Evolutionary conservation across 2,797 vertebrate species (phyloP).

Genomic region (Aldrovandia affinis): DNA sequence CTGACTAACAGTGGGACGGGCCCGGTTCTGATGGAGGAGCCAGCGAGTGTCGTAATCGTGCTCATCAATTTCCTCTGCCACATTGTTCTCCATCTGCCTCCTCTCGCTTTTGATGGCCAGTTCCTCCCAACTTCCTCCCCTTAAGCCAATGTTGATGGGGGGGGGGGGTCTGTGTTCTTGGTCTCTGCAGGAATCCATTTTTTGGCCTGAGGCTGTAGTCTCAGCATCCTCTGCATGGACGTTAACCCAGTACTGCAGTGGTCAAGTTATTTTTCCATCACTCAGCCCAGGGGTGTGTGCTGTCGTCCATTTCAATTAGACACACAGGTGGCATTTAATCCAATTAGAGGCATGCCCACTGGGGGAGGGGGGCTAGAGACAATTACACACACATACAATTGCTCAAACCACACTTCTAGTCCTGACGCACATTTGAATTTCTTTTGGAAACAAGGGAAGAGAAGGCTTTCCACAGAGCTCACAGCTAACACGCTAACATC

Average conservation of each 20-base stretch:
- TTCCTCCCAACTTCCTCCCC: neutral
- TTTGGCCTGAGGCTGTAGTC: neutral
- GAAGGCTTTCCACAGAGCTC: conserved; percentile 58
- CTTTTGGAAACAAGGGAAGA: neutral
- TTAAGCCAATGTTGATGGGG: conserved; percentile 17
- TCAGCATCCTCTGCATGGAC: neutral
- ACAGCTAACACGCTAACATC: too few relatives aligned
- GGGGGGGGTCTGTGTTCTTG: neutral
- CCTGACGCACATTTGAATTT: conserved; percentile 43
- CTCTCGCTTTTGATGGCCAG: neutral
- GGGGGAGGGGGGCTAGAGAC: conserved; percentile 68
- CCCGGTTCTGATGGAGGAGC: conserved; percentile 89
- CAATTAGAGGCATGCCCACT: conserved; percentile 58
- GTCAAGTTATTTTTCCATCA: conserved; percentile 64
- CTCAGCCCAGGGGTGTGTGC: neutral
- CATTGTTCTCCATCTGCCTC: neutral
- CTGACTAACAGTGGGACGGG: conserved; percentile 96
- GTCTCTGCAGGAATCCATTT: conserved; percentile 35
- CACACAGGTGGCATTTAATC: conserved; percentile 69
- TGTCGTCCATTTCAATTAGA: conserved; percentile 50
- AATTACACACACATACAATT: conserved; percentile 61
- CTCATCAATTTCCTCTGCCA: conserved; percentile 90
- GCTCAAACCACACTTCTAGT: conserved; percentile 59
- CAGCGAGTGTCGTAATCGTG: conserved; percentile 94
- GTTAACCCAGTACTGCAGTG: conserved; percentile 63